Evolutionary conservation across 2,797 vertebrate species (phyloP).

Genomic region (Ctenosaura bakeri): DNA sequence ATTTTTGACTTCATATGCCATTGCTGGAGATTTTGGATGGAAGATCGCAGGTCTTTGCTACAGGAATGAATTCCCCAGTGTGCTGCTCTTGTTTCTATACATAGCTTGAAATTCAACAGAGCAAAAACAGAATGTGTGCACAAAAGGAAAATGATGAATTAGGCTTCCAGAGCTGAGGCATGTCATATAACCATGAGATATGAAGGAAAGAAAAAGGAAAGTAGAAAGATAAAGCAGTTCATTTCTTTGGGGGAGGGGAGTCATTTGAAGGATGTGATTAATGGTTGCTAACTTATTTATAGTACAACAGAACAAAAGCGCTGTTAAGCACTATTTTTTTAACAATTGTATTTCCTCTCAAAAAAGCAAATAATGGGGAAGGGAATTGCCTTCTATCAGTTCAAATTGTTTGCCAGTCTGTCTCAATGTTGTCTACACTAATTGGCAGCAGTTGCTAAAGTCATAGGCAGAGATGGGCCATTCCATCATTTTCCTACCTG

Average conservation of each 20-base stretch:
- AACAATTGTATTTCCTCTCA: not conserved
- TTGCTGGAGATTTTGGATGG: constrained; percentile 52
- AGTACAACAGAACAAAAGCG: not conserved
- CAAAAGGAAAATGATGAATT: constrained; percentile 62
- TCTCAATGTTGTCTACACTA: no score
- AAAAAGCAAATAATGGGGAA: not conserved
- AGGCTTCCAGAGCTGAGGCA: constrained; percentile 56
- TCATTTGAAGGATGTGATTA: not conserved
- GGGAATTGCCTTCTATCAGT: not conserved
- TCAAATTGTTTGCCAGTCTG: not conserved
- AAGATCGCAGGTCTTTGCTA: constrained; percentile 67
- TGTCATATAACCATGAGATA: constrained; percentile 42
- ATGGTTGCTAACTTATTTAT: not conserved
- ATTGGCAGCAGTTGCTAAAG: no score
- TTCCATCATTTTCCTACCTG: no score
- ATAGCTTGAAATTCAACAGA: constrained; percentile 70
- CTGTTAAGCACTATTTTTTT: not conserved
- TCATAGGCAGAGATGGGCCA: no score
- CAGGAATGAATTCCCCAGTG: constrained; percentile 58
- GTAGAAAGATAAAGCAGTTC: not conserved
- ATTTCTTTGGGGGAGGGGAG: not conserved
- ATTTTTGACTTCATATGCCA: constrained; percentile 42
- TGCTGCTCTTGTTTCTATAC: constrained; percentile 74
- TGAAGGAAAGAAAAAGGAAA: not conserved
- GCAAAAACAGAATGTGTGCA: constrained; percentile 60